A percentile compares a stretch with the other conserved stretches of the same genome.
These are phyloP conservation scores for Fringilla coelebs DNA, from an alignment of 2,797 vertebrate genomes.

Conservation along the genomic window DNA sequence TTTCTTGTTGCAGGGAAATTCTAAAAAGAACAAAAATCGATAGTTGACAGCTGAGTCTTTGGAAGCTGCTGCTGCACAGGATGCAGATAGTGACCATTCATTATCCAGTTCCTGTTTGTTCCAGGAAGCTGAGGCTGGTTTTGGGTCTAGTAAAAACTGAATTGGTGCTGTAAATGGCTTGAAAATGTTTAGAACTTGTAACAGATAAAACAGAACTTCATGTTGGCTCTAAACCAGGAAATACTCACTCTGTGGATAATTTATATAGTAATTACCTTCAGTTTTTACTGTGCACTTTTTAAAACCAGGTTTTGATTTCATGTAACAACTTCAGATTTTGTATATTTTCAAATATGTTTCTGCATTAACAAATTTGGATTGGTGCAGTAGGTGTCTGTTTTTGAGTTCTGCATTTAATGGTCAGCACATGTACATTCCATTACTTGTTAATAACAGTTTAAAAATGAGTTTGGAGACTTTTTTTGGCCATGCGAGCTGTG, in stretches of 20 bases:
- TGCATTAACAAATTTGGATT: slow-evolving; percentile 64
- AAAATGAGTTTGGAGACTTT: slow-evolving; percentile 30
- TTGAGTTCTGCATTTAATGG: slow-evolving; percentile 58
- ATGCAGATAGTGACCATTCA: neutral
- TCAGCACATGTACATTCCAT: slow-evolving; percentile 51
- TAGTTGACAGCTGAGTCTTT: slow-evolving; percentile 68
- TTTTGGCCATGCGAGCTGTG: slow-evolving; percentile 42
- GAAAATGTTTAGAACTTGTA: slow-evolving; percentile 54
- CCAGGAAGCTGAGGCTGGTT: slow-evolving; percentile 19
- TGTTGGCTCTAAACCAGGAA: slow-evolving; percentile 61
- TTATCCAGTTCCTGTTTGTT: slow-evolving; percentile 31
- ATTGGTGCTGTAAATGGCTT: slow-evolving; percentile 63
- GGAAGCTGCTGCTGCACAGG: slow-evolving; percentile 54
- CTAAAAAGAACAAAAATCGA: slow-evolving; percentile 96
- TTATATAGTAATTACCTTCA: slow-evolving; percentile 71
- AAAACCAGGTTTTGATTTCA: slow-evolving; percentile 74
- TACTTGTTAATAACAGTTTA: slow-evolving; percentile 37
- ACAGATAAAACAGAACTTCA: slow-evolving; percentile 40
- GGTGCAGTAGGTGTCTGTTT: slow-evolving; percentile 61
- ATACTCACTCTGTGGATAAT: slow-evolving; percentile 58
- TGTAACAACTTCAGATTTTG: slow-evolving; percentile 74
- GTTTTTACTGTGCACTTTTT: slow-evolving; percentile 81
- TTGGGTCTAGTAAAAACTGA: slow-evolving; percentile 35
- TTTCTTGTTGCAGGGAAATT: slow-evolving; percentile 83
- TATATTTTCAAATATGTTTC: slow-evolving; percentile 72